These are phyloP conservation scores for Cyprinodon diabolis DNA, from an alignment of 2,797 vertebrate species.

Conservation along the genomic window DNA sequence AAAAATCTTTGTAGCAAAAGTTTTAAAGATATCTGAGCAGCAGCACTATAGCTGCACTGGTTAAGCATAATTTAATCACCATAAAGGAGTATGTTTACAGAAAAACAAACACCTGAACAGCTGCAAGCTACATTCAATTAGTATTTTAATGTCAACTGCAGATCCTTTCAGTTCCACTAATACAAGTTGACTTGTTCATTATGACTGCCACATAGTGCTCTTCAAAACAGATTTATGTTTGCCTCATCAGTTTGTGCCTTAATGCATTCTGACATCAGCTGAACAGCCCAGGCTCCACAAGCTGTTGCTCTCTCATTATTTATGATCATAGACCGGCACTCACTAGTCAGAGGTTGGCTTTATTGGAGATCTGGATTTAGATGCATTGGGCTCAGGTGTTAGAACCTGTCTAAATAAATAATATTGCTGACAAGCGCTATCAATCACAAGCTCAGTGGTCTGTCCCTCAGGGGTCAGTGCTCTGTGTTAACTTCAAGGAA, in stretches of 20 bases:
- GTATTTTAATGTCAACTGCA: neutral
- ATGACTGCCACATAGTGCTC: neutral
- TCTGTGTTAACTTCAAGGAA: constrained; percentile 25
- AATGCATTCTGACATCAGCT: constrained; percentile 54
- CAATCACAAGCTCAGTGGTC: constrained; percentile 51
- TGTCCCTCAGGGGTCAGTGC: constrained; percentile 39
- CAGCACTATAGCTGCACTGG: neutral
- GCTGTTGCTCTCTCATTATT: constrained; percentile 71
- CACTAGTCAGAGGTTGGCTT: constrained; percentile 38
- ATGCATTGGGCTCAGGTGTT: constrained; percentile 24
- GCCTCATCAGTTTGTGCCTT: constrained; percentile 24
- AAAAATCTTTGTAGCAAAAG: neutral
- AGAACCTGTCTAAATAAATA: constrained; percentile 59
- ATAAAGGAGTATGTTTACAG: neutral
- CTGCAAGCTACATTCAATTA: neutral
- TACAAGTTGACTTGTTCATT: constrained; percentile 11
- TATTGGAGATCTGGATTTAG: constrained; percentile 42
- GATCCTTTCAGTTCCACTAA: constrained; percentile 1
- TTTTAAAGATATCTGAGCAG: neutral
- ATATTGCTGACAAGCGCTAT: constrained; percentile 50
- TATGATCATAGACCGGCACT: constrained; percentile 43
- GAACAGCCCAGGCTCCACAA: constrained; percentile 54
- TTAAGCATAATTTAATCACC: neutral
- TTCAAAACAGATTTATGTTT: neutral
- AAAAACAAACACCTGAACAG: neutral